phyloP scores from a whole-genome alignment of 2,888 invertebrate species.

The Chrysodeixis includens region DNA sequence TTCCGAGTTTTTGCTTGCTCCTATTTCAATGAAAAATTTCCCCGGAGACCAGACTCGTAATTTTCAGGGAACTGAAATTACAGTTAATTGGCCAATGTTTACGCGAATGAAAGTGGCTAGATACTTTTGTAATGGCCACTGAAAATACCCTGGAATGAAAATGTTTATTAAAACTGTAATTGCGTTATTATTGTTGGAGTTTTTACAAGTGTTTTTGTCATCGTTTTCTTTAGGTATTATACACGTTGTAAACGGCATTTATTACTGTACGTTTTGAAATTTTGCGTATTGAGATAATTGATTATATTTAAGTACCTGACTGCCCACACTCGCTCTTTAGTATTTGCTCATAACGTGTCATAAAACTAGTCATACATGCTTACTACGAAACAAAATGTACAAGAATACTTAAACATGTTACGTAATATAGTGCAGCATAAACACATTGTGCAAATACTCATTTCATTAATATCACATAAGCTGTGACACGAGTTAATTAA shows the following conservation, averaged over 20 bases:
- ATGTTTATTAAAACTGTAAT: constrained; percentile 24
- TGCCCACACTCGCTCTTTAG: too few relatives aligned
- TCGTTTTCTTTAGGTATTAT: not conserved
- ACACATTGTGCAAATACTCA: not conserved
- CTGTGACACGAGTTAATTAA: constrained; percentile 35
- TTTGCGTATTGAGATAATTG: too few relatives aligned
- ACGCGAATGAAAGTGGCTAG: constrained; percentile 53
- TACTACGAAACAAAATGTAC: too few relatives aligned
- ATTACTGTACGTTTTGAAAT: too few relatives aligned
- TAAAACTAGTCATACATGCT: too few relatives aligned
- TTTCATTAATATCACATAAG: constrained; percentile 29
- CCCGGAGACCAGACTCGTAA: constrained; percentile 75
- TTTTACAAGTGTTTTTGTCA: not conserved
- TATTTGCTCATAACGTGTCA: too few relatives aligned
- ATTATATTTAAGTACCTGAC: too few relatives aligned
- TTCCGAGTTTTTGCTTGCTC: constrained; percentile 72
- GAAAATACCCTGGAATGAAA: constrained; percentile 17
- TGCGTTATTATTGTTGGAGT: not conserved
- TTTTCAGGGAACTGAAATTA: constrained; percentile 72
- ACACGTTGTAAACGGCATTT: not conserved
- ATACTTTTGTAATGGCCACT: constrained; percentile 39
- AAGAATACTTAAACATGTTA: not conserved
- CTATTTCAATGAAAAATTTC: constrained; percentile 86
- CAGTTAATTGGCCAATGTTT: constrained; percentile 72
- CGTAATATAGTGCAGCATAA: not conserved